Evolutionary conservation across 2,797 vertebrate species (phyloP), one percentile per base, ranked within the genome.

Genomic region (Diplodus puntazzo): DNA sequence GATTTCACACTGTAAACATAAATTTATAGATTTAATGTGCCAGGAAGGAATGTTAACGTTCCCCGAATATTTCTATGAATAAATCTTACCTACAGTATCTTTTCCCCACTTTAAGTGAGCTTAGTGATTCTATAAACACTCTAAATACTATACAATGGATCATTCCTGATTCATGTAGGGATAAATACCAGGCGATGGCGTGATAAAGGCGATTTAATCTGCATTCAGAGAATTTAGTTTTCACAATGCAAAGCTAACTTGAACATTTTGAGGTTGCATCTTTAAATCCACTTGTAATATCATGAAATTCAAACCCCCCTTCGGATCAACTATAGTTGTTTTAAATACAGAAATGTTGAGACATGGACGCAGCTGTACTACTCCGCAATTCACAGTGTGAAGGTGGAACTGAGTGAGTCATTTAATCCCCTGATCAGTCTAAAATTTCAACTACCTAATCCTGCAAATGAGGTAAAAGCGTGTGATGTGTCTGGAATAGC

Each of bases 1-100:
- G 20, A 69, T 70, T 74, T 75, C 4, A 75, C 27, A 75, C 1
- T 72, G 71, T 86, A 83, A 85, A 83, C 73, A 85, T n/a, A 54
- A 7, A 52, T 55, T 27, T 49, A 20, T 52, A 64, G 16, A n/a
- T 59, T 49, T 25, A 27, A 67, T 61, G 49, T 0, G 8, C 9
- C 61, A 53, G 55, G 61, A 9, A 58, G 60, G 48, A 80, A 70
- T 27, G 52, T 59, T 61, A 43, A 61, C 30, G 17, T 21, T 23
- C 57, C 3, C 23, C 3, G 1, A 71, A n/a, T 18, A 34, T 48
- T 42, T 68, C 16, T 58, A 30, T 72, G 4, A 72, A 77, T 21
- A 59, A 6, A 52, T n/a, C 55, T 54, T 0, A 25, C 25, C n/a
- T 8, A 2, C 25, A 45, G 23, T 25, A 30, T 46, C 11, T 65